Percentiles rank a stretch among this genome's conserved stretches.
Evolutionary conservation across 2,113 vertebrate species (phyloP).

Genomic region (Toxostoma redivivum): DNA sequence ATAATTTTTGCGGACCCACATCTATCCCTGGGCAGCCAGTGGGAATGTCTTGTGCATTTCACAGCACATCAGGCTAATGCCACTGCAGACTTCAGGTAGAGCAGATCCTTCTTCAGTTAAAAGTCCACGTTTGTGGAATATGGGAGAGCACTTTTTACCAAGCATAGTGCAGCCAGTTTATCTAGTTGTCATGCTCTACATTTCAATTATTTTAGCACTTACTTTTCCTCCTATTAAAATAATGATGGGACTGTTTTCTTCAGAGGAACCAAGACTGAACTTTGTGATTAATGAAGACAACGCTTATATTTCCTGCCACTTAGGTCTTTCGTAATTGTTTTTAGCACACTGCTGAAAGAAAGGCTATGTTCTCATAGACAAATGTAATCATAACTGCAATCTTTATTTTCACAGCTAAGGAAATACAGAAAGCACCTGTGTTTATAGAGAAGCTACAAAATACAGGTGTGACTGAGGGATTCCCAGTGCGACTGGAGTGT

Average conservation of each 20-base stretch:
- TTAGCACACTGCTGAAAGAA: neutral
- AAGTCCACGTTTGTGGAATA: neutral
- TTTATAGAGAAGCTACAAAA: slow-evolving; percentile 98
- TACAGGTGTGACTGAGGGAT: slow-evolving; percentile 92
- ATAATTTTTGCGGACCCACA: neutral
- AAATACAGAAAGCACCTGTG: slow-evolving; percentile 90
- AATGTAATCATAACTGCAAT: neutral
- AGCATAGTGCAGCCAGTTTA: neutral
- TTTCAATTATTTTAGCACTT: neutral
- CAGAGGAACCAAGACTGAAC: neutral
- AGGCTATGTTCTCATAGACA: neutral
- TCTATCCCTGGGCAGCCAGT: accelerated
- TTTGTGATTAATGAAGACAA: neutral
- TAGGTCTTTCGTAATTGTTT: neutral
- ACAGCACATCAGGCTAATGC: neutral
- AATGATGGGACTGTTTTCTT: neutral
- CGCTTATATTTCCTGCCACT: neutral
- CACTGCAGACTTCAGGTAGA: neutral
- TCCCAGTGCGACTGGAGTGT: slow-evolving; percentile 93
- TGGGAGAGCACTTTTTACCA: neutral
- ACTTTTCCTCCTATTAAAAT: neutral
- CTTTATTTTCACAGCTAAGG: slow-evolving; percentile 81
- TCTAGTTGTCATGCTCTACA: neutral
- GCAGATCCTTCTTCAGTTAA: neutral
- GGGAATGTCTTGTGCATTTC: accelerated